phyloP scores from a whole-genome alignment of 2,888 invertebrate species.

The Temnothorax unifasciatus region DNA sequence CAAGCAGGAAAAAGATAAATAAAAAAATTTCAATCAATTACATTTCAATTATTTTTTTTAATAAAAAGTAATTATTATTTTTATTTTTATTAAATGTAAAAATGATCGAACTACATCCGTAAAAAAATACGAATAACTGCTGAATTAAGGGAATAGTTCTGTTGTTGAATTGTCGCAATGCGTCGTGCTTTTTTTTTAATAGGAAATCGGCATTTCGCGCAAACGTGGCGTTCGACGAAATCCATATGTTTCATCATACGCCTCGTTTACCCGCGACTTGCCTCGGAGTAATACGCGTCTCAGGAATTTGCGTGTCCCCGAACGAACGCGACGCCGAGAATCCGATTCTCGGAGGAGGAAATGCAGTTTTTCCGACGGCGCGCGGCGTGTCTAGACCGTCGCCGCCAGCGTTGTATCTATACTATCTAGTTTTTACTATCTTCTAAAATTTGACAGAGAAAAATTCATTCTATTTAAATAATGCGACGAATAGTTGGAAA shows the following conservation, averaged over 20 bases:
- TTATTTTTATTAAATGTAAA: background rate
- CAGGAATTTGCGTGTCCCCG: constrained; percentile 37
- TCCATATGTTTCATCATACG: constrained; percentile 63
- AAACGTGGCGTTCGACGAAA: constrained; percentile 55
- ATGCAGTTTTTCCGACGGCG: constrained; percentile 55
- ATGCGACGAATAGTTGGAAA: background rate
- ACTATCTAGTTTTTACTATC: background rate
- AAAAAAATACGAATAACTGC: background rate
- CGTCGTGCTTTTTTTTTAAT: background rate
- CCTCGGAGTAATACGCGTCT: constrained; percentile 59
- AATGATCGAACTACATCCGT: background rate
- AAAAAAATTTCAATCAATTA: background rate
- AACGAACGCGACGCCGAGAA: background rate
- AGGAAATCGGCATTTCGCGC: background rate
- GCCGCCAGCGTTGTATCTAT: constrained; percentile 63
- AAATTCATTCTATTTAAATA: constrained; percentile 1
- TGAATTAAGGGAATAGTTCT: background rate
- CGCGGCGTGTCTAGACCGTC: constrained; percentile 72
- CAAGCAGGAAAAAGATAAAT: too few relatives aligned
- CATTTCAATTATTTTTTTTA: background rate
- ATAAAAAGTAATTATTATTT: background rate
- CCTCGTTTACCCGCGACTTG: constrained; percentile 63
- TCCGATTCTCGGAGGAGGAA: constrained; percentile 51
- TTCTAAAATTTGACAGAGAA: background rate
- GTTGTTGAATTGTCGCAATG: background rate